These are phyloP conservation scores for Globodera ellingtonae DNA, from an alignment of 1,140 invertebrate genomes.

Conservation along the genomic window DNA sequence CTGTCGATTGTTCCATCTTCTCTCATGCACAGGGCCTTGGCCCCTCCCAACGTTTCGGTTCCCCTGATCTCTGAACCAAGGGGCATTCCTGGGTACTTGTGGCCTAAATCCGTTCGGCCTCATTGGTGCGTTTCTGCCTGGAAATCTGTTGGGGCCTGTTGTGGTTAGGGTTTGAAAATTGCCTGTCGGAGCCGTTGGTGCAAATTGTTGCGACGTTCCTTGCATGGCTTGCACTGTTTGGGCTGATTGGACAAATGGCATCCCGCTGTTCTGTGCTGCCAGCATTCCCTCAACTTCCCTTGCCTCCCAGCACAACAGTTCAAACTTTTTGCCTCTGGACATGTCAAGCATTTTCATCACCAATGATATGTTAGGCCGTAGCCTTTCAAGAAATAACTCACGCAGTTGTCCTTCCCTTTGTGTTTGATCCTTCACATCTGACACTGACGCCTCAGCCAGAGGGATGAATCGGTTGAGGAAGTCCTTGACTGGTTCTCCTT, in stretches of 20 bases:
- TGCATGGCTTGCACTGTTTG: not conserved
- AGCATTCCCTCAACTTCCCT: slow-evolving; percentile 10
- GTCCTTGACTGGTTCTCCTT: not conserved
- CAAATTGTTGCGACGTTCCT: too few species aligned
- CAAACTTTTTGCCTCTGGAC: not conserved
- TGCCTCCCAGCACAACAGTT: slow-evolving; percentile 2
- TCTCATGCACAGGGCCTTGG: not conserved
- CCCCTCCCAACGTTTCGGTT: too few species aligned
- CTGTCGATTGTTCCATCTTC: slow-evolving; percentile 10
- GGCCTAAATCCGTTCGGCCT: too few species aligned
- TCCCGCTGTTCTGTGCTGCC: not conserved
- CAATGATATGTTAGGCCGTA: not conserved
- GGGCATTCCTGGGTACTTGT: too few species aligned
- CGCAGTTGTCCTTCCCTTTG: not conserved
- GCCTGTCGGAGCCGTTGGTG: too few species aligned
- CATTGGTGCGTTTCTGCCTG: too few species aligned
- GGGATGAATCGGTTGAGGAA: slow-evolving; percentile 4
- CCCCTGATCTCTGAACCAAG: too few species aligned
- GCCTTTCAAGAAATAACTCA: not conserved
- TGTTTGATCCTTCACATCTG: not conserved
- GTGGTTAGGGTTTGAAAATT: too few species aligned
- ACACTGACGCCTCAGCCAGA: not conserved
- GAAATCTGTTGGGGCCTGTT: too few species aligned
- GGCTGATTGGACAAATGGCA: not conserved
- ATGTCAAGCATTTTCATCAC: slow-evolving; percentile 8